Conservation (phyloP, 92 coral and sea anemone genomes). For the Chrysogorgia sp. region DNA sequence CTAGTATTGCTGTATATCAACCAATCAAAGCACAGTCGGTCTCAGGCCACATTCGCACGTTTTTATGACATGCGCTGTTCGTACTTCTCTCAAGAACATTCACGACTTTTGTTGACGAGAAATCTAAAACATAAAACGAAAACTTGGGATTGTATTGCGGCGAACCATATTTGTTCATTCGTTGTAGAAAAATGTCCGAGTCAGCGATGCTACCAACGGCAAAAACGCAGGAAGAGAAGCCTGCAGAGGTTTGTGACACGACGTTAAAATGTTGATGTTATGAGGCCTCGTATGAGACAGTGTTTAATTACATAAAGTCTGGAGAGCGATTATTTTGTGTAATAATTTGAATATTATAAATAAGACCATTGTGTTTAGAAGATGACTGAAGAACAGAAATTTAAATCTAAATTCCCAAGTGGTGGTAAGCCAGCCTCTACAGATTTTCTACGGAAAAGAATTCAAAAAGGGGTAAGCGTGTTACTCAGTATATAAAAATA, state of each 20-base stretch:
- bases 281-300: no score
- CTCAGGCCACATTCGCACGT: background rate
- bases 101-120: background rate
- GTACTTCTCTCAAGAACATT: constrained; percentile 18
- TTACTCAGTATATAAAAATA: background rate
- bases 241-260: background rate
- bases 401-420: constrained; percentile 79
- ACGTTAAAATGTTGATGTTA: background rate
- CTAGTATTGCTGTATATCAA: no score
- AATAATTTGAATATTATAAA: no score
- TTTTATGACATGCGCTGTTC: constrained; percentile 34
- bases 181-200: constrained; percentile 13
- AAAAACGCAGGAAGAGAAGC: background rate
- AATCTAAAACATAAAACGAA: background rate
- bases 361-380: constrained; percentile 5
- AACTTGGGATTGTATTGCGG: background rate
- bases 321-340: no score
- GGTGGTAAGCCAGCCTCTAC: constrained; percentile 81
- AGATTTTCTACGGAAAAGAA: constrained; percentile 79
- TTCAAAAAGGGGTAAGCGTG: constrained; percentile 80
- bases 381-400: constrained; percentile 92
- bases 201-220: background rate
- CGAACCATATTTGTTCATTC: background rate
- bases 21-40: no score
- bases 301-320: no score